These are phyloP conservation scores for Thelaira solivaga DNA, from an alignment of 2,888 invertebrate species.

Conservation along the genomic window DNA sequence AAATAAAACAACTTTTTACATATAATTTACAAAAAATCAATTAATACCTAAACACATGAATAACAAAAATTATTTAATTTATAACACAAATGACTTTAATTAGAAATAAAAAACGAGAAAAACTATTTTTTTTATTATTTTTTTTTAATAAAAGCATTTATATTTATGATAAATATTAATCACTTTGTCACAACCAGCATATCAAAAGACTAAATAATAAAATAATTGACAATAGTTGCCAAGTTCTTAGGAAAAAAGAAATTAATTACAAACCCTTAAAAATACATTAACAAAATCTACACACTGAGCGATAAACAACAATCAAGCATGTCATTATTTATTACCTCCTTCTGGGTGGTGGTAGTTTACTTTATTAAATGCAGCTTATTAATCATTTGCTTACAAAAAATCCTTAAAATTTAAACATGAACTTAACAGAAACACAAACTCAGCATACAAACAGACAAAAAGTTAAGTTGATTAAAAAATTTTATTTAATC, in stretches of 20 bases:
- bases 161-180: slow-evolving; percentile 45
- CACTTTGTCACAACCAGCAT: slow-evolving; percentile 13
- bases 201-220: not conserved
- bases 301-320: slow-evolving; percentile 55
- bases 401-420: slow-evolving; percentile 6
- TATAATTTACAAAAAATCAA: too few species aligned
- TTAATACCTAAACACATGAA: too few species aligned
- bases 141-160: slow-evolving; percentile 15
- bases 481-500: slow-evolving; percentile 14
- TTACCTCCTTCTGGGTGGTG: slow-evolving; percentile 39
- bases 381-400: slow-evolving; percentile 60
- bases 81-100: not conserved
- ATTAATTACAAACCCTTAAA: slow-evolving; percentile 64
- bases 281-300: slow-evolving; percentile 57
- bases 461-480: slow-evolving; percentile 13
- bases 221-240: too few species aligned
- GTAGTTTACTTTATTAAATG: slow-evolving; percentile 56
- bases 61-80: not conserved
- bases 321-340: slow-evolving; percentile 62
- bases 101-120: not conserved
- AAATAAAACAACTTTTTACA: too few species aligned
- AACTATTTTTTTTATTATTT: not conserved
- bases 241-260: not conserved
- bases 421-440: not conserved
- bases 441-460: not conserved